Evolutionary conservation across 1,140 invertebrate genomes (phyloP).

Genomic region (Lanistes nyassanus): DNA sequence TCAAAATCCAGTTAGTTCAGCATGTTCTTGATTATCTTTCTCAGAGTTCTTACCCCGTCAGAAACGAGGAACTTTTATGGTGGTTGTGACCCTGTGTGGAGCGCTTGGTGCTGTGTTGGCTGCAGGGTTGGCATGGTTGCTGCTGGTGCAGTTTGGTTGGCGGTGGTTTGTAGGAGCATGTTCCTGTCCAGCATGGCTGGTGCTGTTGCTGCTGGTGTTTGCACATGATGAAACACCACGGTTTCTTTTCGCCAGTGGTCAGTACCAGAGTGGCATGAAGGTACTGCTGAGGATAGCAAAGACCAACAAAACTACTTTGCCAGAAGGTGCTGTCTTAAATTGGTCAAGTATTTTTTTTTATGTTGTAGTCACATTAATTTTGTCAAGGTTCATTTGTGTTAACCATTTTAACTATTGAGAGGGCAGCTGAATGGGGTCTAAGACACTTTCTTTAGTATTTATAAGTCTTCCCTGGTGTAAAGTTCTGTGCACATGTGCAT

Average conservation of each 20-base stretch:
- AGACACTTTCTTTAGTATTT: no score
- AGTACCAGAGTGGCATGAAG: slow-evolving; percentile 33
- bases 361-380: not conserved
- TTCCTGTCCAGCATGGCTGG: slow-evolving; percentile 45
- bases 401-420: no score
- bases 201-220: slow-evolving; percentile 40
- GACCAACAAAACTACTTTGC: slow-evolving; percentile 32
- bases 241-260: slow-evolving; percentile 51
- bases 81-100: slow-evolving; percentile 58
- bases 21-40: slow-evolving; percentile 18
- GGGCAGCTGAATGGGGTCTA: no score
- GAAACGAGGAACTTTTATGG: slow-evolving; percentile 52
- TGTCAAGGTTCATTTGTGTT: not conserved
- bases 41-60: slow-evolving; percentile 57
- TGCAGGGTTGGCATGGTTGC: slow-evolving; percentile 52
- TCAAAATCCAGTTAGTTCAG: no score
- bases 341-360: not conserved
- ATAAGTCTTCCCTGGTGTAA: no score
- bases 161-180: slow-evolving; percentile 54
- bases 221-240: slow-evolving; percentile 52
- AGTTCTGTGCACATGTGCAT: no score
- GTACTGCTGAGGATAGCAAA: slow-evolving; percentile 49
- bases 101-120: slow-evolving; percentile 53
- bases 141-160: slow-evolving; percentile 52
- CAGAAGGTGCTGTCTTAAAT: not conserved